These are phyloP conservation scores for Magallana ariakensis DNA, from an alignment of 1,140 invertebrate genomes.

Conservation along the genomic window DNA sequence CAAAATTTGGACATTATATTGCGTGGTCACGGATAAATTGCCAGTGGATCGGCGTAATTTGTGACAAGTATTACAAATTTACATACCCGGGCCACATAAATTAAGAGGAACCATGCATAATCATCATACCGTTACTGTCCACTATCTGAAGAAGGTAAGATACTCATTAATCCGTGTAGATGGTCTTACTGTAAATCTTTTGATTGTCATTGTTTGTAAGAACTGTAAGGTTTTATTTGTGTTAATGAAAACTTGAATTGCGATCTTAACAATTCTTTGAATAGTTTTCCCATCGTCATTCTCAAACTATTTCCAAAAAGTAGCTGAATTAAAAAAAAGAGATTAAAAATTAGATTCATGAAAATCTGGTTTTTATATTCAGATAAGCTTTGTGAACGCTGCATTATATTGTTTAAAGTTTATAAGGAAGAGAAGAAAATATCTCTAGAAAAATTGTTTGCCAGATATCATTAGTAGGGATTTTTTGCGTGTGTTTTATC, in stretches of 20 bases:
- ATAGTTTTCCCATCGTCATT: too few species aligned
- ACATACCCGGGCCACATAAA: slow-evolving; percentile 3
- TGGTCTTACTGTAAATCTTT: too few species aligned
- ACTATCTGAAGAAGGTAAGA: slow-evolving; percentile 33
- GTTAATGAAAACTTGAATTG: too few species aligned
- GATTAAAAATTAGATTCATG: too few species aligned
- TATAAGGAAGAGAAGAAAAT: neutral
- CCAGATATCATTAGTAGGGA: neutral
- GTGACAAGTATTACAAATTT: slow-evolving; percentile 21
- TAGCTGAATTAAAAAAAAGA: too few species aligned
- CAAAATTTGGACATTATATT: slow-evolving; percentile 5
- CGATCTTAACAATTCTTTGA: too few species aligned
- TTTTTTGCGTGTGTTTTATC: neutral
- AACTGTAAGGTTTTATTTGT: too few species aligned
- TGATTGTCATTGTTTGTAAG: too few species aligned
- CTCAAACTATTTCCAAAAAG: too few species aligned
- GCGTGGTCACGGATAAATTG: slow-evolving; percentile 14
- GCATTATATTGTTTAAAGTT: too few species aligned
- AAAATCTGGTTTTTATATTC: too few species aligned
- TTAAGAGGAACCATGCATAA: slow-evolving; percentile 18
- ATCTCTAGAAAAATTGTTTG: neutral
- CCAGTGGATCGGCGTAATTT: neutral
- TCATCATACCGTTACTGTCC: slow-evolving; percentile 7
- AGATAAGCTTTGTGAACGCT: too few species aligned
- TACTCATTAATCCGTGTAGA: neutral